Percentiles rank a stretch among this genome's conserved stretches.
These are phyloP conservation scores for Tragulus kanchil DNA, from an alignment of 2,113 vertebrate species.

Conservation along the genomic window DNA sequence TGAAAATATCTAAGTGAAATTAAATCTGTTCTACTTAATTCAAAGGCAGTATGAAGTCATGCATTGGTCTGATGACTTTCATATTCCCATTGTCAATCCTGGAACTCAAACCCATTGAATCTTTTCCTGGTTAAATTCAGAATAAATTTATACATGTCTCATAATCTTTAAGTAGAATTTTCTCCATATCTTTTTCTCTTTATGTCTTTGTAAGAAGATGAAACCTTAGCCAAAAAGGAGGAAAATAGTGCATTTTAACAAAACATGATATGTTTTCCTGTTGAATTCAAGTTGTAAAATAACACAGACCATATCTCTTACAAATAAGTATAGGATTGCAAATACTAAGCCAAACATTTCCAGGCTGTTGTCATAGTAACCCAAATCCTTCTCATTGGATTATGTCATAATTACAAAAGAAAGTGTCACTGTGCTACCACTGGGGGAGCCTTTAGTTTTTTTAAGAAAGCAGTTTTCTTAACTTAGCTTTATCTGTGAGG, in stretches of 20 bases:
- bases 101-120: background rate
- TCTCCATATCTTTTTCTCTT: background rate
- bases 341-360: background rate
- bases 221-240: background rate
- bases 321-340: background rate
- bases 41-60: background rate
- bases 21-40: background rate
- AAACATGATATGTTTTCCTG: background rate
- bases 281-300: constrained; percentile 26
- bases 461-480: background rate
- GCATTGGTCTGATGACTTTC: background rate
- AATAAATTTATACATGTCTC: background rate
- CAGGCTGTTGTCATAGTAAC: background rate
- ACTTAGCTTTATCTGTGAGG: background rate
- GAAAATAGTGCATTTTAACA: background rate
- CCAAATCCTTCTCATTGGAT: background rate
- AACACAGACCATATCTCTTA: background rate
- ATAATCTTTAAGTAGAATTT: background rate
- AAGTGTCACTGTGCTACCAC: background rate
- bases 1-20: constrained; percentile 30
- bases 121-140: background rate
- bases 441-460: background rate
- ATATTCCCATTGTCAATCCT: background rate
- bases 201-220: background rate
- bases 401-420: background rate